These are phyloP conservation scores for Spatulosminthurus flaviceps DNA, from an alignment of 2,888 invertebrate genomes.

Conservation along the genomic window DNA sequence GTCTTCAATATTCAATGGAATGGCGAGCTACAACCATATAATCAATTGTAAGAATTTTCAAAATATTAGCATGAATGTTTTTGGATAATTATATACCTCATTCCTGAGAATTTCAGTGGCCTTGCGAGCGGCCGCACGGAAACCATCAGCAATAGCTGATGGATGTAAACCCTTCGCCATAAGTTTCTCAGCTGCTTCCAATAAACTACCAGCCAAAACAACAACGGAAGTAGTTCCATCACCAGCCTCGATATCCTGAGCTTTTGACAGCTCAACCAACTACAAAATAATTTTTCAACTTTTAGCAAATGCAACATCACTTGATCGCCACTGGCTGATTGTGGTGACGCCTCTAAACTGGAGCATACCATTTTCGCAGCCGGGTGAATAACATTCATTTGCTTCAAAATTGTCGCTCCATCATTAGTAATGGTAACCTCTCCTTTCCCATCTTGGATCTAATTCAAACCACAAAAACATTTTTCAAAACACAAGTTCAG, in stretches of 20 bases:
- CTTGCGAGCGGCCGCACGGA: slow-evolving; percentile 80
- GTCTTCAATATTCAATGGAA: slow-evolving; percentile 59
- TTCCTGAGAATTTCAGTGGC: slow-evolving; percentile 59
- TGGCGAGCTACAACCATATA: slow-evolving; percentile 52
- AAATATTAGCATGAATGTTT: too few species aligned
- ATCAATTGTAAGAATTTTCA: too few species aligned
- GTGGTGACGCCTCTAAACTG: too few species aligned
- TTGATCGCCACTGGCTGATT: too few species aligned
- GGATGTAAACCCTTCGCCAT: slow-evolving; percentile 96
- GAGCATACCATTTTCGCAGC: slow-evolving; percentile 94
- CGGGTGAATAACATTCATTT: slow-evolving; percentile 98
- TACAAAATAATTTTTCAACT: too few species aligned
- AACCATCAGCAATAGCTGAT: slow-evolving; percentile 95
- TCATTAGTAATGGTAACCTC: slow-evolving; percentile 99
- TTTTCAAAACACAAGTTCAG: slow-evolving; percentile 41
- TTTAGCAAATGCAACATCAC: too few species aligned
- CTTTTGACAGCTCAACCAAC: slow-evolving; percentile 97
- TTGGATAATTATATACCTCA: slow-evolving; percentile 50
- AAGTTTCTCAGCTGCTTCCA: slow-evolving; percentile 93
- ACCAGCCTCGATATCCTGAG: slow-evolving; percentile 98
- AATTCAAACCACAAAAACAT: slow-evolving; percentile 51
- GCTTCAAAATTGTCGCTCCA: slow-evolving; percentile 98
- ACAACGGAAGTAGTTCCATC: slow-evolving; percentile 99
- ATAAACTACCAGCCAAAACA: slow-evolving; percentile 92
- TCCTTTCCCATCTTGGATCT: slow-evolving; percentile 96